Conservation (phyloP, 2,113 vertebrate species). For the Cyanoramphus novaezelandiae region DNA sequence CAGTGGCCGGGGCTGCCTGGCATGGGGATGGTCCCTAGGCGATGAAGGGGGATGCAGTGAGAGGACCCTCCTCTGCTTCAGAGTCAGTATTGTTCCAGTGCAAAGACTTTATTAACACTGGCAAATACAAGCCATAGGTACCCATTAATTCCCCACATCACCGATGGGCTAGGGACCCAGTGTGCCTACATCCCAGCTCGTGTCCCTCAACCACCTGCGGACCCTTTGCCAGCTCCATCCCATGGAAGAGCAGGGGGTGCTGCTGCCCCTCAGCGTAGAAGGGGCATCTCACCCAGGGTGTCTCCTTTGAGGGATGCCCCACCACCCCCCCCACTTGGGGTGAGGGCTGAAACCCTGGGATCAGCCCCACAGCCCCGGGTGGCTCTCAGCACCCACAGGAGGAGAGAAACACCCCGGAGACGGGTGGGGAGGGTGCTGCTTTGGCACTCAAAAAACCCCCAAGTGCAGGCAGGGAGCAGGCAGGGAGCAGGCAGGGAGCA, state of each 20-base stretch:
- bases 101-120: neutral
- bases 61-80: neutral
- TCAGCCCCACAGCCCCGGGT: accelerated
- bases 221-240: neutral
- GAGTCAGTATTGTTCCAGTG: neutral
- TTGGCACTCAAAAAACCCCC: neutral
- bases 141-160: neutral
- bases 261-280: neutral
- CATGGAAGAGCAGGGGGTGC: neutral
- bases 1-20: accelerated
- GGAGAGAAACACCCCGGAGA: accelerated
- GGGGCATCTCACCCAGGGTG: neutral
- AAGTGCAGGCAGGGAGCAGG: neutral
- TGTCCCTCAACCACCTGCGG: accelerated
- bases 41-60: accelerated
- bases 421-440: neutral
- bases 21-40: accelerated
- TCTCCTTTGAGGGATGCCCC: neutral
- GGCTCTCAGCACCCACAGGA: accelerated
- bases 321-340: neutral
- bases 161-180: neutral
- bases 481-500: neutral
- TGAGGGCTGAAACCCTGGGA: neutral
- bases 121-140: neutral
- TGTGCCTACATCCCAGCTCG: neutral